Percentiles rank a stretch among this genome's conserved stretches.
These are phyloP conservation scores for Lasioglossum baleicum DNA, from an alignment of 1,140 invertebrate species.

Conservation along the genomic window DNA sequence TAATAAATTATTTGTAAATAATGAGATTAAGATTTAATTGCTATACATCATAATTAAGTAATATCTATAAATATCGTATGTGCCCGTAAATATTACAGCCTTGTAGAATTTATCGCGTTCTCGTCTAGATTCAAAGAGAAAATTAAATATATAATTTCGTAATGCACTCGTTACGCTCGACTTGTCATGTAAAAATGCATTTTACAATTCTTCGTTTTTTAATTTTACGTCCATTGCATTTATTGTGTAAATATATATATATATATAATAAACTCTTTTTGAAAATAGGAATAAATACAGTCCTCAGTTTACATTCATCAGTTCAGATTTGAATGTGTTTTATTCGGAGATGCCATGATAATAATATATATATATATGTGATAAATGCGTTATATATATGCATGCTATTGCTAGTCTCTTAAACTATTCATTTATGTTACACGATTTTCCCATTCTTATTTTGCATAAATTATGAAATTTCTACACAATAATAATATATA, in stretches of 20 bases:
- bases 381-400: not conserved
- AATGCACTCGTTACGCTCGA: not conserved
- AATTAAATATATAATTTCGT: not conserved
- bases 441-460: conserved; percentile 10
- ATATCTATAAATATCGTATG: conserved; percentile 24
- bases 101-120: conserved; percentile 18
- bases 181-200: conserved; percentile 32
- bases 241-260: conserved; percentile 20
- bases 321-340: conserved; percentile 24
- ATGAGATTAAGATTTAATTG: conserved; percentile 33
- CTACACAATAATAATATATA: not conserved
- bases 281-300: conserved; percentile 36
- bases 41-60: conserved; percentile 6
- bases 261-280: conserved; percentile 23
- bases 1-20: conserved; percentile 26
- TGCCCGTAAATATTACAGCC: conserved; percentile 1
- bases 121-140: conserved; percentile 6
- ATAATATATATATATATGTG: conserved; percentile 6
- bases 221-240: conserved; percentile 28
- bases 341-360: conserved; percentile 5
- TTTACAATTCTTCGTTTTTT: conserved; percentile 26
- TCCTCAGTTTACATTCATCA: conserved; percentile 7
- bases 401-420: conserved; percentile 15
- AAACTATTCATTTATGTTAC: conserved; percentile 41
- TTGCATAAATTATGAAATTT: not conserved